These are phyloP conservation scores for Eunapius fragilis DNA, from an alignment of 37 sponge, comb jelly and placozoan species.

Conservation along the genomic window DNA sequence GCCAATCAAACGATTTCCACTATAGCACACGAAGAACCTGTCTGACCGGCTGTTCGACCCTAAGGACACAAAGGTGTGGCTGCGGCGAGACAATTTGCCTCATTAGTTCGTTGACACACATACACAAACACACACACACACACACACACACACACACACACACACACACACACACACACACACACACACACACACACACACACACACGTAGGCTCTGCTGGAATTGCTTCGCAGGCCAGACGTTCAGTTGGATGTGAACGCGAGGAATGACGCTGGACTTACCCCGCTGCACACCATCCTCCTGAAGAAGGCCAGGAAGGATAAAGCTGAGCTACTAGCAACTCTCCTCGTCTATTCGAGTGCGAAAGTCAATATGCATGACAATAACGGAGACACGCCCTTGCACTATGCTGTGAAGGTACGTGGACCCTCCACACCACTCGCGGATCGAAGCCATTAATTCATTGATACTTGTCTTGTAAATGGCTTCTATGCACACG, in stretches of 20 bases:
- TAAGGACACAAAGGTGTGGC: neutral
- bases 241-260: neutral
- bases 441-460: no score
- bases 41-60: neutral
- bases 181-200: neutral
- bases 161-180: neutral
- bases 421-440: constrained; percentile 1
- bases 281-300: constrained; percentile 44
- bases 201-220: neutral
- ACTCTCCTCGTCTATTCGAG: constrained; percentile 34
- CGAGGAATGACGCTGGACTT: neutral
- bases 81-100: neutral
- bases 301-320: constrained; percentile 20
- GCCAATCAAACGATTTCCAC: no score
- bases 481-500: no score
- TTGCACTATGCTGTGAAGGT: constrained; percentile 41
- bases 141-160: neutral
- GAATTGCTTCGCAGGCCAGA: neutral
- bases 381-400: constrained; percentile 35
- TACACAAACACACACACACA: neutral
- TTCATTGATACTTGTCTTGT: no score
- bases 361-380: constrained; percentile 19
- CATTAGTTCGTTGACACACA: neutral
- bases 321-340: constrained; percentile 19
- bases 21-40: neutral